Base-by-base conservation (phyloP, 2,113 vertebrate species). In the Macheiramphus alcinus region DNA sequence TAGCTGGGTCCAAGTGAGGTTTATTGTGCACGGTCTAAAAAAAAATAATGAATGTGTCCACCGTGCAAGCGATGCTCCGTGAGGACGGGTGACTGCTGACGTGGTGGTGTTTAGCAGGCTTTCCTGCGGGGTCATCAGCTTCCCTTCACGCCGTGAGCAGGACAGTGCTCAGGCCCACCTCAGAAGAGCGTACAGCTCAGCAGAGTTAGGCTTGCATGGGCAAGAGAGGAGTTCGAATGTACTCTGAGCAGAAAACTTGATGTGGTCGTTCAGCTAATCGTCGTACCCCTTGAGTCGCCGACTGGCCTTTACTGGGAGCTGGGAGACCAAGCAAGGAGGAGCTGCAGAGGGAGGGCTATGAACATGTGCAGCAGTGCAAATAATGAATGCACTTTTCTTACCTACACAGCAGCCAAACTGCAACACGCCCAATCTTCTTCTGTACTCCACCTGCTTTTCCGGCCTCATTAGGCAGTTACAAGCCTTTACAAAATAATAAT, bases 1-100 rank as follows among this genome's bases (percentile, higher is more conserved):
- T 19, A 67, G 56, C 84, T 42, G 50, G 36, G 36, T 21, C 55
- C 23, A 5, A 9, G 78, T 10, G 52, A 58, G 23, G 19, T 11
- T 43, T 48, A 0, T 56, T 58, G 63, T 43, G 52, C 52, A 0
- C 6, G 29, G 38, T 26, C 38, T 72, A 16, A 72, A 38, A 67
- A 16, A 22, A 3, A 18, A 53, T 6, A 25, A 7, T 5, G 19
- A 3, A 15, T 3, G 42, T 67, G 58, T n/a, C 43, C 0, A 0
- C 12, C 1, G 9, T 19, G 38, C 26, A 9, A 8, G 45, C 4
- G 19, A 4, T 63, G 71, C 36, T 16, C 2, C 3, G 2, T 11
- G 75, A 47, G 62, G 23, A 18, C 2, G 38, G 22, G 61, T 3
- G 19, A 2, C 21, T 40, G 68, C 47, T 10, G 47, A 29, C 15